Base-by-base conservation (phyloP, 2,888 invertebrate genomes). In the Endomychus coccineus region DNA sequence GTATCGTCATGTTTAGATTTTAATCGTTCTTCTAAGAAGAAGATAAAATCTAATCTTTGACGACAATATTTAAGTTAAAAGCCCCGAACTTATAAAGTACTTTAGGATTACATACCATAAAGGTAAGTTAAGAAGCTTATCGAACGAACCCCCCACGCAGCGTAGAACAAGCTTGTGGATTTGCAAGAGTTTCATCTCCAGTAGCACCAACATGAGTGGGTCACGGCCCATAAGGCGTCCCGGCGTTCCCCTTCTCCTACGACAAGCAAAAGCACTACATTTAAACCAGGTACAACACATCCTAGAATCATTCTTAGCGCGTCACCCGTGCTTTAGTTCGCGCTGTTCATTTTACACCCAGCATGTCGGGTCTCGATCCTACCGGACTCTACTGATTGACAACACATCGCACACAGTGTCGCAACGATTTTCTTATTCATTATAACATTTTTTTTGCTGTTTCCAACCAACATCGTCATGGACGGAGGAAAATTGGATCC, bases 401-500 rank as follows among this genome's bases (percentile, higher is more conserved):
- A n/a, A n/a, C n/a, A n/a, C n/a, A n/a, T 48, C 27, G 24, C 24
- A 14, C 12, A 16, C 32, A 16, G 19, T 21, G 19, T 19, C 16
- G 37, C 27, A 32, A 13, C 25, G 12, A 27, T 32, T 21, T 29
- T 12, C 16, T 25, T 17, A 30, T 16, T 16, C 12, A 19, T 16
- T 9, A 27, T 11, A 17, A 17, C 14, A 12, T 27, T 27, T 19
- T 19, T 19, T 6, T n/a, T 19, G 21, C 9, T 19, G 6, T n/a
- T 19, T 6, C 21, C 21, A 9, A 9, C n/a, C 14, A 16, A 27
- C 23, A 14, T 31, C 30, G 56, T 34, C 36, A 67, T 66, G 66
- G 61, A 62, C 56, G 61, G 62, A 40, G 65, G 61, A 46, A 63
- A 66, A 50, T 46, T 66, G 36, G 66, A 66, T 47, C 66, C 66